Evolutionary conservation across 1,140 invertebrate species (phyloP).

Genomic region (Oryctes rhinoceros): DNA sequence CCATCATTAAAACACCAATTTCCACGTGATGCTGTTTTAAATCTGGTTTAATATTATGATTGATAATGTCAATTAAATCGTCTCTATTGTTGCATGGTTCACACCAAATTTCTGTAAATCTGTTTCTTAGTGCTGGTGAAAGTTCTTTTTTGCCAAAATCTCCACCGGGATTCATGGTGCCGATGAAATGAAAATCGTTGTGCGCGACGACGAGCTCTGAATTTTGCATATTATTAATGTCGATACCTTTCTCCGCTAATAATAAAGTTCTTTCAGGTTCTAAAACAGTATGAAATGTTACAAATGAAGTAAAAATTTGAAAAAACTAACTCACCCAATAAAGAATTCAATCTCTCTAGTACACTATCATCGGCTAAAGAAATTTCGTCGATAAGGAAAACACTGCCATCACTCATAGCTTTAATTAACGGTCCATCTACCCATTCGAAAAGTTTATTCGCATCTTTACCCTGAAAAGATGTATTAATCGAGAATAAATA

Average conservation of each 20-base stretch:
- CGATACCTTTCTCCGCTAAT: constrained; percentile 86
- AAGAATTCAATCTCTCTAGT: constrained; percentile 94
- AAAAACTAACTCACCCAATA: constrained; percentile 68
- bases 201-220: constrained; percentile 76
- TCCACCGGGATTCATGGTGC: constrained; percentile 99
- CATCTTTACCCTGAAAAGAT: constrained; percentile 51
- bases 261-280: constrained; percentile 93
- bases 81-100: constrained; percentile 71
- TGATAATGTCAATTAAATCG: constrained; percentile 82
- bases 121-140: constrained; percentile 95
- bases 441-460: constrained; percentile 92
- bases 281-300: constrained; percentile 48
- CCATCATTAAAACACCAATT: constrained; percentile 75
- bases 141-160: constrained; percentile 99
- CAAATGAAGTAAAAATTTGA: constrained; percentile 11
- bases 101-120: constrained; percentile 99
- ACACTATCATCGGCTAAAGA: constrained; percentile 99
- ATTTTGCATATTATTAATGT: constrained; percentile 60
- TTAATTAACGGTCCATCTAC: constrained; percentile 93
- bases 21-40: constrained; percentile 49
- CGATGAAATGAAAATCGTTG: constrained; percentile 88
- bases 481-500: not conserved
- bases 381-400: constrained; percentile 98
- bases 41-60: constrained; percentile 74
- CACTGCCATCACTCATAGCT: constrained; percentile 86